Evolutionary conservation across 1,140 invertebrate genomes (phyloP).

Genomic region (Bombus fervidus): DNA sequence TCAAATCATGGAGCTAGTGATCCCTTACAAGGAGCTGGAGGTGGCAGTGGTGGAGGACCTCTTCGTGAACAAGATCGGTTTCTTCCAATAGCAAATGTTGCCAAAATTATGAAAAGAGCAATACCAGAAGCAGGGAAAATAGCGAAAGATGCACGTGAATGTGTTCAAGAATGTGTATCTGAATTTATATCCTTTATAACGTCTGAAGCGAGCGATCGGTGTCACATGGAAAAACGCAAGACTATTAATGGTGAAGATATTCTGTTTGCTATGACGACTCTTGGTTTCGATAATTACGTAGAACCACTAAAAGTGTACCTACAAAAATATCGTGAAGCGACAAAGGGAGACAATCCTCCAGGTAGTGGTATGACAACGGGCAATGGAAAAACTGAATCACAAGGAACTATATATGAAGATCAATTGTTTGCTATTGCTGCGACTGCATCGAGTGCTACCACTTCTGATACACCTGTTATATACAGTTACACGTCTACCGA

Average conservation of each 20-base stretch:
- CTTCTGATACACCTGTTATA: slow-evolving; percentile 80
- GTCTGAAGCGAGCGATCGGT: slow-evolving; percentile 97
- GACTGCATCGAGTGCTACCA: slow-evolving; percentile 74
- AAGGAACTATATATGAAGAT: slow-evolving; percentile 77
- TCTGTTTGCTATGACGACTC: slow-evolving; percentile 96
- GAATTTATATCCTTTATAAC: slow-evolving; percentile 99
- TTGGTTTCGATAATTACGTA: slow-evolving; percentile 99
- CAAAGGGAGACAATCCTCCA: slow-evolving; percentile 80
- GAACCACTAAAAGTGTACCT: slow-evolving; percentile 98
- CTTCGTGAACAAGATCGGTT: slow-evolving; percentile 96
- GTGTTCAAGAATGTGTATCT: slow-evolving; percentile 99
- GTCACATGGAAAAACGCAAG: slow-evolving; percentile 98
- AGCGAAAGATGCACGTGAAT: slow-evolving; percentile 99
- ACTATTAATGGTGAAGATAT: slow-evolving; percentile 99
- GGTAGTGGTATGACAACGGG: slow-evolving; percentile 53
- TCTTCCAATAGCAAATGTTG: slow-evolving; percentile 98
- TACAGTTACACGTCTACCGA: slow-evolving; percentile 80
- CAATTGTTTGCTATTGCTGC: slow-evolving; percentile 80
- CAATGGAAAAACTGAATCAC: slow-evolving; percentile 77
- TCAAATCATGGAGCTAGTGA: slow-evolving; percentile 85
- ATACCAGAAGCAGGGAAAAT: slow-evolving; percentile 99
- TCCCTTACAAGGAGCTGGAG: slow-evolving; percentile 82
- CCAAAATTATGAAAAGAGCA: slow-evolving; percentile 99
- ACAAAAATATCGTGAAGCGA: slow-evolving; percentile 97
- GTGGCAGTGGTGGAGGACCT: slow-evolving; percentile 81